Percentiles rank a stretch among this genome's conserved stretches.
These are phyloP conservation scores for Bedellia somnulentella DNA, from an alignment of 2,888 invertebrate species.

Conservation along the genomic window DNA sequence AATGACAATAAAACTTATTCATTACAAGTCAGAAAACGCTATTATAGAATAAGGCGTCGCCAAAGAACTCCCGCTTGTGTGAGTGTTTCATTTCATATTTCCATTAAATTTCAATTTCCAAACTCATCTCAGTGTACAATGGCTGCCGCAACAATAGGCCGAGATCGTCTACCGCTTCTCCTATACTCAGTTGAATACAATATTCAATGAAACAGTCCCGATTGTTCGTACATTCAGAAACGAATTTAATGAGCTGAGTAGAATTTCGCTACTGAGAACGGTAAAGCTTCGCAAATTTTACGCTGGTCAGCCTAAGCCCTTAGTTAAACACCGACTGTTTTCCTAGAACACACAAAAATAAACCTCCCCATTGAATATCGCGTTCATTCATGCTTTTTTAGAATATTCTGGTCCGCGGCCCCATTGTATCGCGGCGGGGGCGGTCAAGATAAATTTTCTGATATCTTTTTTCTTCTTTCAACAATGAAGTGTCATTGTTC, in stretches of 20 bases:
- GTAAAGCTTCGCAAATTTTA: constrained; percentile 30
- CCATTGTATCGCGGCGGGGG: constrained; percentile 27
- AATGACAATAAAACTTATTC: constrained; percentile 17
- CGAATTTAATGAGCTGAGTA: constrained; percentile 14
- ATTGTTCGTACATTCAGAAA: constrained; percentile 2
- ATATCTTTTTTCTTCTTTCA: constrained; percentile 31
- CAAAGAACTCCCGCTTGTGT: constrained; percentile 21
- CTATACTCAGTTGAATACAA: constrained; percentile 3
- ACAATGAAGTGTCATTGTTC: constrained; percentile 48
- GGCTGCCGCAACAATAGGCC: constrained; percentile 16
- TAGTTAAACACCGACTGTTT: constrained; percentile 6
- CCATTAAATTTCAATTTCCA: constrained; percentile 44
- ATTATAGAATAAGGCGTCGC: constrained; percentile 24
- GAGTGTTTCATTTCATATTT: constrained; percentile 38
- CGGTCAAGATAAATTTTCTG: constrained; percentile 35
- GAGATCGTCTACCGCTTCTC: constrained; percentile 17
- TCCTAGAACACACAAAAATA: constrained; percentile 11
- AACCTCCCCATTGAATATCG: constrained; percentile 19
- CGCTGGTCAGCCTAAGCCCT: constrained; percentile 18
- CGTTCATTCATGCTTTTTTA: constrained; percentile 35
- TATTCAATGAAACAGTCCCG: constrained; percentile 6
- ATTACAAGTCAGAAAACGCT: constrained; percentile 21
- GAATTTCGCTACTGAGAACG: constrained; percentile 6
- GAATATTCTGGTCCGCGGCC: constrained; percentile 26
- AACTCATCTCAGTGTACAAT: constrained; percentile 31